A percentile compares a stretch with the other conserved stretches of the same genome.
These are phyloP conservation scores for Fringilla coelebs DNA, from an alignment of 2,797 vertebrate genomes.

Conservation along the genomic window DNA sequence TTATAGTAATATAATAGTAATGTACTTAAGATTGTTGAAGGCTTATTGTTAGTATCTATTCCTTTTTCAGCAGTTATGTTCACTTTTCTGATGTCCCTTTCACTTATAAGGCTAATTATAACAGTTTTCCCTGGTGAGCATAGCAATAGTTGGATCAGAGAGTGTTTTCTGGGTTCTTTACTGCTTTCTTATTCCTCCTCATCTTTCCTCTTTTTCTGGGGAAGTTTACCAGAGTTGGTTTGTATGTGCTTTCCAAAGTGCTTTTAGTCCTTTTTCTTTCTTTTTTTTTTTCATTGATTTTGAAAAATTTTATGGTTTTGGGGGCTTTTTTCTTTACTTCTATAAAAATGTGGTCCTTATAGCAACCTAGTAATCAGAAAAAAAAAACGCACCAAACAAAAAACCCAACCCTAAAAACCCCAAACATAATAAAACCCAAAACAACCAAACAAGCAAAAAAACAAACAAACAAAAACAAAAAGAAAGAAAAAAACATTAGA, in stretches of 20 bases:
- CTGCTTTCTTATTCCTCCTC: not conserved
- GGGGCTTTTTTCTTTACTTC: not conserved
- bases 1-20: not conserved
- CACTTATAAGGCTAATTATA: not conserved
- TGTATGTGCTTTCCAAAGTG: not conserved
- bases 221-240: not conserved
- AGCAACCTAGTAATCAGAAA: not conserved
- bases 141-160: not conserved
- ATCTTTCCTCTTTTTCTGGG: not conserved
- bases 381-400: too few species aligned
- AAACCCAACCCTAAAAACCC: too few species aligned
- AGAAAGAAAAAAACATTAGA: not conserved
- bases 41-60: not conserved
- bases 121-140: not conserved
- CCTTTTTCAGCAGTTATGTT: not conserved
- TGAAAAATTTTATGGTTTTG: not conserved
- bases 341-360: not conserved
- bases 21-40: not conserved
- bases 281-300: not conserved
- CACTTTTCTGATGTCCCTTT: not conserved
- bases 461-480: not conserved
- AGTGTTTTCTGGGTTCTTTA: not conserved
- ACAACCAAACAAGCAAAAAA: not conserved
- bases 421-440: not conserved
- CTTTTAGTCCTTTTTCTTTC: not conserved